Evolutionary conservation across 1,140 invertebrate species (phyloP), one percentile per base, ranked within the genome.

Genomic region (Paralvinella palmiformis): DNA sequence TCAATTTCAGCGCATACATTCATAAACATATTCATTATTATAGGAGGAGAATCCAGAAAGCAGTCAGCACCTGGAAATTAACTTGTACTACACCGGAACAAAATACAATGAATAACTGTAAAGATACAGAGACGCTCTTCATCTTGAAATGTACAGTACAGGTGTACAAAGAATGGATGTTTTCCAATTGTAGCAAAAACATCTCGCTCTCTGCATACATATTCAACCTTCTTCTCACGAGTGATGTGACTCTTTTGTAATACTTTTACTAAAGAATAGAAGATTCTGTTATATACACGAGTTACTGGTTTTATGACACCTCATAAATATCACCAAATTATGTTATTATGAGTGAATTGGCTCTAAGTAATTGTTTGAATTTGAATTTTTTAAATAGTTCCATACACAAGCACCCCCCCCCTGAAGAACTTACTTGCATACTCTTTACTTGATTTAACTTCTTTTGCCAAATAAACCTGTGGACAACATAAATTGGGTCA

Each of bases 141-240:
- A 80, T 98, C 95, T 84, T 99, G 96, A 84, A 99, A 99, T 41
- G 96, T 97, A 79, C 90, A 96, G 74, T 90, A 94, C 4, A 99
- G 83, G 72, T 90, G 89, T 17, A 98, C 92, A 78, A 99, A 94
- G 76, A 92, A 96, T 20, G 87, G 88, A 67, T 83, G 82, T 41
- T 79, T 76, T 4, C 76, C 66, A 60, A 75, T 75, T 65, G 72
- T 33, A 22, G 45, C 59, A 48, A 81, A 63, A 0, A 94, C 89
- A 72, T 95, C 90, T 78, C 94, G 96, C 76, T 97, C 94, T 37
- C 94, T 84, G 78, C 89, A 90, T 35, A 98, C 89, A 77, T 95
- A 94, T 72, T 94, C 89, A 59, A 88, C 88, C 81, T 98, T 98
- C 71, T 89, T 91, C 78, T 98, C 94, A 59, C 88, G 85, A 63